Base-by-base conservation (phyloP, 2,113 vertebrate genomes). In the Collichthys lucidus region DNA sequence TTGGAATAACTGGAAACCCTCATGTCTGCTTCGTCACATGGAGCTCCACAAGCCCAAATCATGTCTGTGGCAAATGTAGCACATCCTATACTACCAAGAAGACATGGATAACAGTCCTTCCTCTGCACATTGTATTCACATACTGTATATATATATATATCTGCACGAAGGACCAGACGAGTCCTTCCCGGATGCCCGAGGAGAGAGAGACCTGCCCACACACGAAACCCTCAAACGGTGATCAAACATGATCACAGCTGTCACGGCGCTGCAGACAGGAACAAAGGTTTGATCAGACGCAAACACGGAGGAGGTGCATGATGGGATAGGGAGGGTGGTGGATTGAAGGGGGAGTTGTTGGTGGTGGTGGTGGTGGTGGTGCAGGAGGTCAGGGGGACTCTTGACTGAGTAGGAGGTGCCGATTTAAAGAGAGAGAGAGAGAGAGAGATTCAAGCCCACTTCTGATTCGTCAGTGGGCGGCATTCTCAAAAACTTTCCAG, bases 211-310 rank as follows among this genome's bases (percentile, higher is more conserved):
- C 29, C 88, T 63, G 84, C 90, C 91, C 84, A 89, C 90, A 69
- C 86, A 86, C 17, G 19, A 62, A 79, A 77, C 66, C 69, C 68
- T 85, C 64, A 57, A 56, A 76, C 86, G 47, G 77, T 53, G 22
- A 88, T 93, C 86, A 84, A 85, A 88, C 83, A 76, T 47, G 49
- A 86, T 74, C 85, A 77, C 81, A 82, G 85, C 87, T 65, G 69
- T 86, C 80, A 84, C 87, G 40, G 79, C 35, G 55, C 74, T 31
- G 72, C 84, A 90, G 83, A 91, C 76, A n/a, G 57, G 91, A 77
- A 91, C 84, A 89, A 88, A 87, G 80, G 85, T 88, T 85, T 87
- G 86, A 90, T 87, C 88, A 93, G 85, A 90, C 89, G 92, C 83
- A 85, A 86, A 87, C 81, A 86, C 49, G 77, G 89, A 89, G 86